Evolutionary conservation across 2,113 vertebrate species (phyloP), one percentile per base, ranked within the genome.

Genomic region (Sceloporus tristichus): DNA sequence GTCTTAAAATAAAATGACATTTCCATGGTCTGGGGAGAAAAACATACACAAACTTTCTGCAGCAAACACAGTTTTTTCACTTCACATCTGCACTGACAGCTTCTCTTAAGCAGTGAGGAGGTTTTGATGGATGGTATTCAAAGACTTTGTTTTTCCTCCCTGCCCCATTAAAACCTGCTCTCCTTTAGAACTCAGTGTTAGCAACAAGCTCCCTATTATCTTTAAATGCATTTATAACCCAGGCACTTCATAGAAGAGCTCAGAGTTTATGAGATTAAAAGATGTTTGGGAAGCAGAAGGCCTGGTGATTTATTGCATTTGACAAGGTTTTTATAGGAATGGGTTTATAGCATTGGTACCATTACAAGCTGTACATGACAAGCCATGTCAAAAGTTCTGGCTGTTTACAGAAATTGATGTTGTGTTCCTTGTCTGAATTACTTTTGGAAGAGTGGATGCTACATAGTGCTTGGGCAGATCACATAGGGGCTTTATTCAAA

Each of bases 201-300:
- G 5, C 54, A 16, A 19, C 1, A 3, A 18, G 48, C 1, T 29
- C 5, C 68, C 75, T 65, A 25, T 27, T 70, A 14, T 34, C 81
- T 56, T 19, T 7, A 80, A 68, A 66, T 25, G 3, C 4, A 0
- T 76, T 91, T 87, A 91, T 82, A 86, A 78, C 16, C 1, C 4
- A 59, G 6, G 5, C 0, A 0, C 87, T 93, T 85, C 87, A 54
- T 11, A 3, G 0, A 82, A 79, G 0, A 87, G 14, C 1, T 3
- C 34, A 0, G 27, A 16, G 48, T 75, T 87, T 91, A 48, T 27
- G 27, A 73, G 5, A 85, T 90, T 0, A 1, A 85, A 90, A 76
- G 88, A 25, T 82, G 38, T 90, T 88, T 89, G 86, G 54, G 84
- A 92, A 91, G 9, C 7, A 79, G 68, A 87, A 71, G 40, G 10